Conservation (phyloP, 2,113 vertebrate species). For the Camelus dromedarius region DNA sequence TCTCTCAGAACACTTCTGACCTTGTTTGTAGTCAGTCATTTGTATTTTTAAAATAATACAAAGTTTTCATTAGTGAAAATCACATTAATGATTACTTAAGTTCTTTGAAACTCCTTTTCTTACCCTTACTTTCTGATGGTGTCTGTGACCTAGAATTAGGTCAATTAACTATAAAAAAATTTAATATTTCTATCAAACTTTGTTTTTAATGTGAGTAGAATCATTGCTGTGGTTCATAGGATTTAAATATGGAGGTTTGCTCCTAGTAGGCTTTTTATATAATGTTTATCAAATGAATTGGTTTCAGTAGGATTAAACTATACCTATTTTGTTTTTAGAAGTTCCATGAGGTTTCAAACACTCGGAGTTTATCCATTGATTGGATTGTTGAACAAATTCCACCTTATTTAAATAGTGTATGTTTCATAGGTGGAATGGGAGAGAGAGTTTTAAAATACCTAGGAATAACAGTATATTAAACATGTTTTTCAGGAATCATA, state of each 20-base stretch:
- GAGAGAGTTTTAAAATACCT: constrained; percentile 50
- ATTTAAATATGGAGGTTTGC: not conserved
- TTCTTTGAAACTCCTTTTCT: constrained; percentile 39
- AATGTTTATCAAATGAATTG: constrained; percentile 18
- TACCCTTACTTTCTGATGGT: constrained; percentile 29
- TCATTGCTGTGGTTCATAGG: not conserved
- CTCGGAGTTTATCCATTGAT: constrained; percentile 17
- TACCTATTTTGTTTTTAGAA: constrained; percentile 46
- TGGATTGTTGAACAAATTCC: constrained; percentile 10
- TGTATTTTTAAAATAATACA: constrained; percentile 54
- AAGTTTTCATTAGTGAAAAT: not conserved
- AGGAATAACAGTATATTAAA: constrained; percentile 35
- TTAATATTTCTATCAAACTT: not conserved
- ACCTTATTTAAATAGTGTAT: constrained; percentile 27
- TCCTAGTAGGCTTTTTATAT: not conserved
- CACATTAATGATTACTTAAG: not conserved
- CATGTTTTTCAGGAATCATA: constrained; percentile 94
- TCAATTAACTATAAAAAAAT: not conserved
- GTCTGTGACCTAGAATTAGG: constrained; percentile 11
- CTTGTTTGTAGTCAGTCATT: constrained; percentile 45
- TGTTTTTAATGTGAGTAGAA: constrained; percentile 16
- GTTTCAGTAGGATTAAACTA: constrained; percentile 25
- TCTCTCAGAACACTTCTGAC: not conserved
- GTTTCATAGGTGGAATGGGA: not conserved
- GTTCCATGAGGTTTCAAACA: constrained; percentile 19